Evolutionary conservation across 2,888 invertebrate species (phyloP).

Genomic region (Nephrotoma appendiculata): DNA sequence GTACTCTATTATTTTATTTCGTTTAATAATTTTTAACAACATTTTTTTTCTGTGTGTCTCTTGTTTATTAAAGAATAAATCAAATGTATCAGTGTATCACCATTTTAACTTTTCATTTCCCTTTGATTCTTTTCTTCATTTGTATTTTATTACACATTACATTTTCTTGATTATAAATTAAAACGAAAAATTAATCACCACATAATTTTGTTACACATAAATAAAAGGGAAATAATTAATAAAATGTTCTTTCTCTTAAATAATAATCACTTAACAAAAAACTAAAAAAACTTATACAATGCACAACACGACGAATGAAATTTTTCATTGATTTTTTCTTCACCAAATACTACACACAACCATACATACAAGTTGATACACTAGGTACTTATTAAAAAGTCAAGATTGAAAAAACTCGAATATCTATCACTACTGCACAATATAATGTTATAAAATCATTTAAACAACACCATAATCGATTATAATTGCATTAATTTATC

Average conservation of each 20-base stretch:
- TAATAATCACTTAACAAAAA: constrained; percentile 1
- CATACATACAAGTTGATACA: background rate
- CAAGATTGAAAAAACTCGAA: background rate
- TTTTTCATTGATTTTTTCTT: constrained; percentile 4
- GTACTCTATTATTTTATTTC: background rate
- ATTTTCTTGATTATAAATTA: background rate
- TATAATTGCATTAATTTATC: background rate
- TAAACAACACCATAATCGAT: background rate
- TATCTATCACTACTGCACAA: background rate
- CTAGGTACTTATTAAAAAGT: background rate
- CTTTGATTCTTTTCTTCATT: background rate
- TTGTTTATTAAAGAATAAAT: background rate
- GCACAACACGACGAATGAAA: constrained; percentile 1
- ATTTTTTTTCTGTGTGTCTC: background rate
- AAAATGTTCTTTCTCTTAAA: background rate
- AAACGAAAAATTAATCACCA: background rate
- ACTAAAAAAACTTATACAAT: constrained; percentile 1
- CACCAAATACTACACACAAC: background rate
- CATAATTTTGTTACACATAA: background rate
- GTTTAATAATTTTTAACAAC: background rate
- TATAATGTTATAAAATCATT: background rate
- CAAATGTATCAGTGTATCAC: background rate
- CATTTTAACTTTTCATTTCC: background rate
- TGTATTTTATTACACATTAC: background rate
- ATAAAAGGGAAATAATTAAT: background rate